phyloP scores from a whole-genome alignment of 2,797 vertebrate genomes.

The Bufotes viridis region DNA sequence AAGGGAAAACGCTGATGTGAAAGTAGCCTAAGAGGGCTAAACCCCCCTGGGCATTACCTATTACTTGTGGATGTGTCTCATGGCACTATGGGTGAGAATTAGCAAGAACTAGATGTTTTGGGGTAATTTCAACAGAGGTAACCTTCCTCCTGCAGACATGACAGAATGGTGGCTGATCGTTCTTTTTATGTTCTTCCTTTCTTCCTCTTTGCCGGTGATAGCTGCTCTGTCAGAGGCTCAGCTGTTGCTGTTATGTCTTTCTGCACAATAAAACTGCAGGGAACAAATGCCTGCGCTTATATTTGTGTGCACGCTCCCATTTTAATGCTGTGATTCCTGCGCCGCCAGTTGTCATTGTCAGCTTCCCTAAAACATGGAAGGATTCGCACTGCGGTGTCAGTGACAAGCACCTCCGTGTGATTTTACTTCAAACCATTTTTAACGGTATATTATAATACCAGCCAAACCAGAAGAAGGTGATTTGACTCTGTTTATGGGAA shows the following conservation, averaged over 20 bases:
- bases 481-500: not conserved
- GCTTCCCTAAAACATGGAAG: slow-evolving; percentile 28
- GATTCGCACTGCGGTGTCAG: slow-evolving; percentile 54
- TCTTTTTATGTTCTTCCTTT: slow-evolving; percentile 12
- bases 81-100: not conserved
- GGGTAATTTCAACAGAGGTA: not conserved
- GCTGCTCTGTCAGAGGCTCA: slow-evolving; percentile 15
- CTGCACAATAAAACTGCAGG: slow-evolving; percentile 44
- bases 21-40: not conserved
- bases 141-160: not conserved
- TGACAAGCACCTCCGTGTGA: not conserved
- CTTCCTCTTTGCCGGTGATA: not conserved
- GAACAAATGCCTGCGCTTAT: slow-evolving; percentile 40
- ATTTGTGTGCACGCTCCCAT: slow-evolving; percentile 2
- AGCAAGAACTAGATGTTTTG: not conserved
- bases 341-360: slow-evolving; percentile 30
- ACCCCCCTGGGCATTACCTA: not conserved
- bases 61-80: not conserved
- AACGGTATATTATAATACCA: not conserved
- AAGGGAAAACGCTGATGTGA: no score
- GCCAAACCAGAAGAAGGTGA: not conserved
- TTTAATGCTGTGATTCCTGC: slow-evolving; percentile 30
- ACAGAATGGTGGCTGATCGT: not conserved
- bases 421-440: slow-evolving; percentile 22
- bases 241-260: slow-evolving; percentile 22